A percentile compares a stretch with the other conserved stretches of the same genome.
phyloP scores from a whole-genome alignment of 2,113 vertebrate species.

The Cyanistes caeruleus region DNA sequence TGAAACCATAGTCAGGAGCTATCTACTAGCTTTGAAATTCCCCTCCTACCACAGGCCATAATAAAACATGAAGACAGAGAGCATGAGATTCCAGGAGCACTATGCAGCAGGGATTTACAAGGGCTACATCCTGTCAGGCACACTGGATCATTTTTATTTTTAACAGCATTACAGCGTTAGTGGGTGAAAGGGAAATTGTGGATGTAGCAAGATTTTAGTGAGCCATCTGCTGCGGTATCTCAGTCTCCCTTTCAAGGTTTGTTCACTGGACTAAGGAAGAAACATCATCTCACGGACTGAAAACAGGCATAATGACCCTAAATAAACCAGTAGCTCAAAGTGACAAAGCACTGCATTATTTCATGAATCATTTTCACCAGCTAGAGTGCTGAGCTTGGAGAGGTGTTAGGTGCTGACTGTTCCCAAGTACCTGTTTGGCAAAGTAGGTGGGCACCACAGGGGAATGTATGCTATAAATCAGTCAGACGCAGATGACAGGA shows the following conservation, averaged over 20 bases:
- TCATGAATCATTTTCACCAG: background rate
- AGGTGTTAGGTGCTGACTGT: background rate
- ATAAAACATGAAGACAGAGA: background rate
- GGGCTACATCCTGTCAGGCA: slow-evolving; percentile 40
- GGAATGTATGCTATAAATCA: background rate
- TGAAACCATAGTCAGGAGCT: background rate
- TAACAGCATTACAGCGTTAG: slow-evolving; percentile 36
- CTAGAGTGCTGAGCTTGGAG: background rate
- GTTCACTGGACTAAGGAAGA: background rate
- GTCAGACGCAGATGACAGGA: background rate
- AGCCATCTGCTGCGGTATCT: background rate
- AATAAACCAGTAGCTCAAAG: background rate
- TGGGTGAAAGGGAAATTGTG: slow-evolving; percentile 44
- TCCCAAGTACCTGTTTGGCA: background rate
- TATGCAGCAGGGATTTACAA: slow-evolving; percentile 41
- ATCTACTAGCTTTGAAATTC: slow-evolving; percentile 32
- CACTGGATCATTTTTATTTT: slow-evolving; percentile 64
- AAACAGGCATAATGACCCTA: background rate
- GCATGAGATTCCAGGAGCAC: background rate
- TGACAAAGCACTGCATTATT: background rate
- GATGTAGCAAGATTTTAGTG: slow-evolving; percentile 19
- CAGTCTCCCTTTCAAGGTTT: background rate
- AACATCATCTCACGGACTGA: background rate
- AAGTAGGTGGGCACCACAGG: background rate
- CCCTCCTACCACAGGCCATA: background rate